Conservation (phyloP, 2,888 invertebrate genomes). For the Drosophila ochracea region DNA sequence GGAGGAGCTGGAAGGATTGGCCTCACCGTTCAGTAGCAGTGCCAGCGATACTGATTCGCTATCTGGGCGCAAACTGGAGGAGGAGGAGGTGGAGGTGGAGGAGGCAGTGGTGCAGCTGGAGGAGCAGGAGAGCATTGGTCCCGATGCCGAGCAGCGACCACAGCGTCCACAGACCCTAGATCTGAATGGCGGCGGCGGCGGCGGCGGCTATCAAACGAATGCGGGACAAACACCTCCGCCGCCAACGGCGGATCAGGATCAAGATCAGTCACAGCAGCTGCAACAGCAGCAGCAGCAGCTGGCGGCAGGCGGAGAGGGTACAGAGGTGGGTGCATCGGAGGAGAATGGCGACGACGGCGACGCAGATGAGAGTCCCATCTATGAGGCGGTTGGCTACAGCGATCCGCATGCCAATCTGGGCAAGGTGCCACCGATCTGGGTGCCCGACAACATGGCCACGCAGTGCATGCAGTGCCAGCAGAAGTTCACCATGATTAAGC, state of each 20-base stretch:
- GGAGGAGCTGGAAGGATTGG: slow-evolving; percentile 42
- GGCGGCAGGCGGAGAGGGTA: background rate
- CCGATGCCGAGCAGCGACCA: slow-evolving; percentile 65
- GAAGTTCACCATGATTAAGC: slow-evolving; percentile 92
- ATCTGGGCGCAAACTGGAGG: slow-evolving; percentile 66
- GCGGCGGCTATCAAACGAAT: slow-evolving; percentile 59
- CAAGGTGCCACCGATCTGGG: slow-evolving; percentile 93
- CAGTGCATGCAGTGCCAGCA: slow-evolving; percentile 93
- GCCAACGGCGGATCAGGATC: slow-evolving; percentile 22
- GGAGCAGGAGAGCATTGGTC: slow-evolving; percentile 28
- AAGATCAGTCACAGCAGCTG: background rate
- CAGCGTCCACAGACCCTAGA: slow-evolving; percentile 84
- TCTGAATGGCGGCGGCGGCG: slow-evolving; percentile 59
- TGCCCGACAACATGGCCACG: slow-evolving; percentile 93
- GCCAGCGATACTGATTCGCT: slow-evolving; percentile 78
- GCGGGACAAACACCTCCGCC: slow-evolving; percentile 83
- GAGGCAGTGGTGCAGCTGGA: slow-evolving; percentile 15
- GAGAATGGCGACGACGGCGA: slow-evolving; percentile 19
- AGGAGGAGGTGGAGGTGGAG: slow-evolving; percentile 27
- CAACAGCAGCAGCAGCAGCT: background rate
- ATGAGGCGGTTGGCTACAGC: slow-evolving; percentile 81
- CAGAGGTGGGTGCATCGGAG: background rate
- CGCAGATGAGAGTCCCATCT: slow-evolving; percentile 65
- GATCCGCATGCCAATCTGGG: slow-evolving; percentile 87
- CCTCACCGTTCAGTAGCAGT: slow-evolving; percentile 75